These are phyloP conservation scores for Synergus laeviventris DNA, from an alignment of 2,888 invertebrate genomes.

Conservation along the genomic window DNA sequence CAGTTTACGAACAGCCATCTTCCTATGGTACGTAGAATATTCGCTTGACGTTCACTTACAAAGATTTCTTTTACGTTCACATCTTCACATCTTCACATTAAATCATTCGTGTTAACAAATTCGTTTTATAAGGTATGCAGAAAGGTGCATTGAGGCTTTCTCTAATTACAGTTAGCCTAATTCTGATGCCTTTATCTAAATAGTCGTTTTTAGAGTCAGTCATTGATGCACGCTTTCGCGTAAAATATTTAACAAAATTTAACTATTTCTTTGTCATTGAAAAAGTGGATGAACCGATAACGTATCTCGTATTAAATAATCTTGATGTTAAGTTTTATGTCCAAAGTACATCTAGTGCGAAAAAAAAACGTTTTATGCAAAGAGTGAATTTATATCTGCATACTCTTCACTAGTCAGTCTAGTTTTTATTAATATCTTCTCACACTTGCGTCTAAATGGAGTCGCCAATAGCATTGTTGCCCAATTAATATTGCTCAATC, in stretches of 20 bases:
- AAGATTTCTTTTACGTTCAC: background rate
- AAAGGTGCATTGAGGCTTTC: background rate
- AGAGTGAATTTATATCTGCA: constrained; percentile 13
- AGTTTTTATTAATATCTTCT: background rate
- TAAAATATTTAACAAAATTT: background rate
- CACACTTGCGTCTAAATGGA: constrained; percentile 9
- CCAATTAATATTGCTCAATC: background rate
- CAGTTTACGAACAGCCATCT: background rate
- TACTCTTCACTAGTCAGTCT: background rate
- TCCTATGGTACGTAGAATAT: background rate
- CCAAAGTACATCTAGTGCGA: background rate
- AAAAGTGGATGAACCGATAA: background rate
- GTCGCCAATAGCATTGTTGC: background rate
- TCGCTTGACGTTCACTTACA: background rate
- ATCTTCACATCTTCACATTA: background rate
- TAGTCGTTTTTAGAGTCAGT: background rate
- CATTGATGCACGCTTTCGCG: background rate
- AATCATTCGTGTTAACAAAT: background rate
- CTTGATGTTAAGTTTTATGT: background rate
- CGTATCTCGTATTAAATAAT: constrained; percentile 8
- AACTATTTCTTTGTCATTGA: background rate
- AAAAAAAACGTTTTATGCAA: background rate
- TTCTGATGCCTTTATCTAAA: constrained; percentile 10
- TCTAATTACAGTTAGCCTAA: constrained; percentile 23
- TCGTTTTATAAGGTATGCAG: background rate